Base-by-base conservation (phyloP, 2,113 vertebrate species). In the Rhynchomys soricoides region DNA sequence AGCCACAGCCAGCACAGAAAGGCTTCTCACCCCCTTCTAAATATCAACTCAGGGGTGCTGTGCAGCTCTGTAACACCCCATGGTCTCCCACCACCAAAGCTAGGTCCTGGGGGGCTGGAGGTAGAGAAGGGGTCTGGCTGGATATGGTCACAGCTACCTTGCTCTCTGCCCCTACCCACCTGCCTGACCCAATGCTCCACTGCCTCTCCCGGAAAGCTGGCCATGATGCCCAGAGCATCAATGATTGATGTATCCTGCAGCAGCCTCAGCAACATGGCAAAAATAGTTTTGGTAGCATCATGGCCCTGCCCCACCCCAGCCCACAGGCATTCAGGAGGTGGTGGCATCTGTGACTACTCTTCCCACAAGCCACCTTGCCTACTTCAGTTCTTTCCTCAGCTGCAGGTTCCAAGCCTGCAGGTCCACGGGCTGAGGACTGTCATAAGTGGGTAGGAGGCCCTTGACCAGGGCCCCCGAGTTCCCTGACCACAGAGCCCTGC, bases 241-340 rank as follows among this genome's bases (percentile, higher is more conserved):
- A 12, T 96, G 82, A 96, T 86, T 90, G 92, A 95, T 95, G 92
- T 0, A 21, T 78, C 43, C 21, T 77, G 71, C 34, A 0, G 97
- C 91, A 86, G 55, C 74, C 3, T 0, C 89, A 79, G 87, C 59
- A 45, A 59, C 70, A 50, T 2, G 48, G 78, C 92, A 86, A 82
- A 96, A 95, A 96, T 55, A 88, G 95, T 92, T 87, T 71, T 37
- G 85, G 75, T 17, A 0, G 21, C 9, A 43, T 40, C 52, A 71
- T 57, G 86, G 85, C 21, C 66, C 48, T 3, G 50, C 77, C 59
- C 22, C 10, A 5, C 13, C 59, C 29, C 34, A 17, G 55, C 34
- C 22, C 7, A 7, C n/a, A 11, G 8, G 34, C 75, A 79, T 4
- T n/a, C 50, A 7, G 40, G 16, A 22, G 64, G 21, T 4, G 4